Conservation (phyloP, 2,888 invertebrate genomes). For the Euclidia mi region DNA sequence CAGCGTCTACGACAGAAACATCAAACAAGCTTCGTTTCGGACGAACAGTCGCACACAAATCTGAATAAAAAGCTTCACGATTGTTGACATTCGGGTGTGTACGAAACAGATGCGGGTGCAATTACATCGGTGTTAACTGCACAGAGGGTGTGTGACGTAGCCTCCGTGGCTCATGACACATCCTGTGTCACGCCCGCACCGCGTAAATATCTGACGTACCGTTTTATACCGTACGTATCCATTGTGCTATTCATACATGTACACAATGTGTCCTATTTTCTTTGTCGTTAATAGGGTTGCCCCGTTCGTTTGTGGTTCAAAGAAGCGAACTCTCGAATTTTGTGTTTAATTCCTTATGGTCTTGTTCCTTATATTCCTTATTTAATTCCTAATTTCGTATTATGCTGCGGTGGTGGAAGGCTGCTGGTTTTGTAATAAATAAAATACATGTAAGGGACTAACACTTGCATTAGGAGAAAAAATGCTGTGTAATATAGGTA, state of each 20-base stretch:
- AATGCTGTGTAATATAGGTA: too few species aligned
- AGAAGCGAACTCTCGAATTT: too few species aligned
- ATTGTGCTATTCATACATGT: conserved; percentile 8
- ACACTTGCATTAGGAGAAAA: too few species aligned
- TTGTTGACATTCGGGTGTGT: conserved; percentile 20
- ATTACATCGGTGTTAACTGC: conserved; percentile 18
- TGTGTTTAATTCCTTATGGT: too few species aligned
- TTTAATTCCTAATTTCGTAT: too few species aligned
- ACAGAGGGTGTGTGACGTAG: background rate
- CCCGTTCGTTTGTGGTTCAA: background rate
- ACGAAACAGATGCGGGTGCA: conserved; percentile 25
- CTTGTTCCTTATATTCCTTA: too few species aligned
- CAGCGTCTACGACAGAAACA: too few species aligned
- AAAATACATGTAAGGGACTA: too few species aligned
- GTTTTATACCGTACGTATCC: conserved; percentile 7
- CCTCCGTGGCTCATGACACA: background rate
- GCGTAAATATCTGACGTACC: conserved; percentile 7
- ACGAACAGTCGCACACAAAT: background rate
- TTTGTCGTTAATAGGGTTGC: conserved; percentile 13
- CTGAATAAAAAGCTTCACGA: conserved; percentile 7
- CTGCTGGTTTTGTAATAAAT: too few species aligned
- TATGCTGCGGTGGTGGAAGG: too few species aligned
- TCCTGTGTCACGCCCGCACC: background rate
- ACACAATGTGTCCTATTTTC: conserved; percentile 18
- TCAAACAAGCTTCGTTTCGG: too few species aligned